These are phyloP conservation scores for Uropetala carovei DNA, from an alignment of 2,888 invertebrate genomes.

Conservation along the genomic window DNA sequence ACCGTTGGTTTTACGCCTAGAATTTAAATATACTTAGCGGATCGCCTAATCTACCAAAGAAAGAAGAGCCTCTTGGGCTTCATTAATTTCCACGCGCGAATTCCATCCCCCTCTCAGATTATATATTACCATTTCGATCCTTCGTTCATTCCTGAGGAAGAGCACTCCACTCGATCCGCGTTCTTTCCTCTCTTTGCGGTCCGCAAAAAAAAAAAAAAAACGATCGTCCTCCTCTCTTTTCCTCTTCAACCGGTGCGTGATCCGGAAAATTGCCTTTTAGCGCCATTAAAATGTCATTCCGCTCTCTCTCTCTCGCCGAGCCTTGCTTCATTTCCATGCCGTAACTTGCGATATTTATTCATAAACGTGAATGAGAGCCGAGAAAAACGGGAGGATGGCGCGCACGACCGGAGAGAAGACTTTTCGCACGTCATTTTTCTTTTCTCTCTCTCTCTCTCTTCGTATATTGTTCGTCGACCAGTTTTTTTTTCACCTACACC, in stretches of 20 bases:
- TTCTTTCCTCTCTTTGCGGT: no score
- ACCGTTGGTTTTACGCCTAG: no score
- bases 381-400: background rate
- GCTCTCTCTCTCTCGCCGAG: background rate
- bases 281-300: background rate
- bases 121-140: no score
- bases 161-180: background rate
- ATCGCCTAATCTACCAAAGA: no score
- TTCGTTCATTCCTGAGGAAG: no score
- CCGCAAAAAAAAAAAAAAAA: no score
- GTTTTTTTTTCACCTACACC: background rate
- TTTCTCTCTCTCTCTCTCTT: background rate
- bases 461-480: background rate
- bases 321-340: slow-evolving; percentile 1
- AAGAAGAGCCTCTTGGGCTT: no score
- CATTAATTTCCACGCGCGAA: no score
- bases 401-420: background rate
- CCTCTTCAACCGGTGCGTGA: slow-evolving; percentile 3
- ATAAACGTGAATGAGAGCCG: background rate
- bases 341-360: slow-evolving; percentile 27
- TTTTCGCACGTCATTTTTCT: background rate
- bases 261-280: slow-evolving; percentile 16
- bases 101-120: no score
- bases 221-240: background rate
- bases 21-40: no score